phyloP scores from a whole-genome alignment of 2,888 invertebrate genomes.

The Acleris laterana region DNA sequence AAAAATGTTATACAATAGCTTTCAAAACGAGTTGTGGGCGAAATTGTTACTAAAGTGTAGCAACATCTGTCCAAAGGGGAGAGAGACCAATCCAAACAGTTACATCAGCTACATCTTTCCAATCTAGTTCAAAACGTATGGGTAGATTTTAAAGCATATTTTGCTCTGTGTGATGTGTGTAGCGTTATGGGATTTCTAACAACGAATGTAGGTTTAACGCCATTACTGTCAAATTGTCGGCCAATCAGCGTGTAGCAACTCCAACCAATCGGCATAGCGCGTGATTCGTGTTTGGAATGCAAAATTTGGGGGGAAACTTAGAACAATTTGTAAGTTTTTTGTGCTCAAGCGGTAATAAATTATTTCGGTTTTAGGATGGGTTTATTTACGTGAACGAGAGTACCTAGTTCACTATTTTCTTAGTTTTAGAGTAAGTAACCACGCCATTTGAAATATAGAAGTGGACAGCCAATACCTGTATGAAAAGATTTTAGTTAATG shows the following conservation, averaged over 20 bases:
- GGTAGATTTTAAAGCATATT: slow-evolving; percentile 10
- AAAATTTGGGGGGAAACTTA: slow-evolving; percentile 75
- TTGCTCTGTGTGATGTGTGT: slow-evolving; percentile 12
- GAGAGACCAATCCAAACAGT: slow-evolving; percentile 36
- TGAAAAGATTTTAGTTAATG: too few species aligned
- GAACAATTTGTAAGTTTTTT: slow-evolving; percentile 76
- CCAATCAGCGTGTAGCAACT: slow-evolving; percentile 71
- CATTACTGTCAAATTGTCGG: slow-evolving; percentile 82
- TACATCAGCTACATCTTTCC: neutral
- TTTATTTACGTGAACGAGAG: neutral
- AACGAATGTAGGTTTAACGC: slow-evolving; percentile 68
- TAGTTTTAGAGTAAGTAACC: too few species aligned
- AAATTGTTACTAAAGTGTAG: slow-evolving; percentile 83
- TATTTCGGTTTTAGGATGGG: slow-evolving; percentile 44
- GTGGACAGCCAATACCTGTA: too few species aligned
- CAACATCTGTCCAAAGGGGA: slow-evolving; percentile 82
- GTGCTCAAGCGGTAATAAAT: slow-evolving; percentile 52
- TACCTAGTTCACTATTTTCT: neutral
- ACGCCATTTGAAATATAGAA: too few species aligned
- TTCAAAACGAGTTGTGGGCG: slow-evolving; percentile 76
- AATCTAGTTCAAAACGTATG: slow-evolving; percentile 38
- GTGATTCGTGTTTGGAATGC: slow-evolving; percentile 74
- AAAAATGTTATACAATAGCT: slow-evolving; percentile 76
- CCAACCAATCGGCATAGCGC: slow-evolving; percentile 68
- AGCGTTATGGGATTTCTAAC: slow-evolving; percentile 44